Evolutionary conservation across 2,113 vertebrate species (phyloP), one percentile per base, ranked within the genome.

Genomic region (Tachuris rubrigastra): DNA sequence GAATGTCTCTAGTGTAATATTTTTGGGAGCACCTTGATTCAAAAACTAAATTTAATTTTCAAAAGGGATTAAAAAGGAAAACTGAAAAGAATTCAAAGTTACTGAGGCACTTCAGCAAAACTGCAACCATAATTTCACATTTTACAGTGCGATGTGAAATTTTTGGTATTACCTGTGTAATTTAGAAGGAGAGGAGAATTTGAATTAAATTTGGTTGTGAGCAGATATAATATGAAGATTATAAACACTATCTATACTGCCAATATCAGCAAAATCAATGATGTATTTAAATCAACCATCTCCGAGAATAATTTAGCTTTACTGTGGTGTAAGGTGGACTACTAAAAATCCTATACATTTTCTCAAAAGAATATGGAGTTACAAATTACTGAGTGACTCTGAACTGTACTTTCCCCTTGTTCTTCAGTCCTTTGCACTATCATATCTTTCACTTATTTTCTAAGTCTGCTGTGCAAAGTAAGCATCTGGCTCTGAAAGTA

Each of bases 41-140:
- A 77, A 89, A 94, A 66, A 80, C 85, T 62, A 56, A 80, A 79
- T 83, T 83, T 75, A 28, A 69, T 86, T 94, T 88, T 92, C 25
- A 89, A 81, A 30, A 74, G 41, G 16, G 15, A 62, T 86, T 89
- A 74, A 77, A 90, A 77, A 62, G 10, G 17, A 83, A 77, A 56
- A 74, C 15, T 55, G 33, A 71, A 77, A 83, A 74, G 14, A 65
- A 80, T 58, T 58, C 41, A n/a, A 81, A 69, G 13, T 81, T 81
- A 55, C 8, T 67, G 47, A 59, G 60, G 53, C 8, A 63, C 20
- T 83, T 92, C 28, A 68, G 33, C 91, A 87, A 91, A 85, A 59
- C 3, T 24, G 3, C 52, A 74, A 47, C 22, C 6, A 14, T 17
- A 35, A 18, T 89, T 86, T 63, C 60, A 86, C 6, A 7, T 94